Evolutionary conservation across 2,888 invertebrate genomes (phyloP).

Genomic region (Stratiomys singularior): DNA sequence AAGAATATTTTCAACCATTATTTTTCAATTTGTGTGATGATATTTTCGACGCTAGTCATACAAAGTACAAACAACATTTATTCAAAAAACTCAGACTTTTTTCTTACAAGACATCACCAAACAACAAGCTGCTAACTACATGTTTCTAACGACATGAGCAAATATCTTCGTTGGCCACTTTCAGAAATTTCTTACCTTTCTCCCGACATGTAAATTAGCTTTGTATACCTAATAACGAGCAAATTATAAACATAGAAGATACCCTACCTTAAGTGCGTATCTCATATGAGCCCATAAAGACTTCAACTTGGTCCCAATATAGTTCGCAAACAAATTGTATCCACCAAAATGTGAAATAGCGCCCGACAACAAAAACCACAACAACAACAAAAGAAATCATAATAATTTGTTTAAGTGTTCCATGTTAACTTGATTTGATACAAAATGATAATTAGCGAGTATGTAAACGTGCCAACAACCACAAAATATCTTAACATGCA

Average conservation of each 20-base stretch:
- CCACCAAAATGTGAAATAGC: background rate
- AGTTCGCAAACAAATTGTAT: conserved; percentile 6
- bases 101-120: background rate
- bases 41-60: too few relatives aligned
- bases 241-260: background rate
- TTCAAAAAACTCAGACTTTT: too few relatives aligned
- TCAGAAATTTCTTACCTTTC: background rate
- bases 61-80: too few relatives aligned
- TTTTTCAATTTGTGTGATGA: too few relatives aligned
- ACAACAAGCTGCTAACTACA: conserved; percentile 18
- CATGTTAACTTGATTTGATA: conserved; percentile 45
- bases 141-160: background rate
- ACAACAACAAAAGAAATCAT: conserved; percentile 5
- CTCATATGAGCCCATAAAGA: background rate
- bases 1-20: too few relatives aligned
- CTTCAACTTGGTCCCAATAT: background rate
- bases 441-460: conserved; percentile 41
- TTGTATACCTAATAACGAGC: background rate
- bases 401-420: background rate
- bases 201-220: background rate
- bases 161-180: background rate
- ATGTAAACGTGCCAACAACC: conserved; percentile 33
- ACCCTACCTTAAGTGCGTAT: background rate
- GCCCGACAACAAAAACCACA: background rate
- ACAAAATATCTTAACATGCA: background rate